Base-by-base conservation (phyloP, 2,113 vertebrate genomes). In the Anolis sagrei region DNA sequence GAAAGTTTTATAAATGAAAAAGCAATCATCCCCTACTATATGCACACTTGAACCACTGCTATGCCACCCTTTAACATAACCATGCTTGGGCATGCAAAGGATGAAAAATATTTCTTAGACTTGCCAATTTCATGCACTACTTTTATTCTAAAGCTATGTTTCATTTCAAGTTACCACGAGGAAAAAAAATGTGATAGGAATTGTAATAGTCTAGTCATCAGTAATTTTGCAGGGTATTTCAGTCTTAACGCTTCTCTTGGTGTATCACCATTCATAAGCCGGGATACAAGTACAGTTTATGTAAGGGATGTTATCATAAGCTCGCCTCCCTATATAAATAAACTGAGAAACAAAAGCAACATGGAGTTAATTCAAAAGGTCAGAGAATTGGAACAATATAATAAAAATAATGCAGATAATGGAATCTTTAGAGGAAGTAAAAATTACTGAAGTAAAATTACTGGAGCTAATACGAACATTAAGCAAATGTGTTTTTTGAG, bases 121-220 rank as follows among this genome's bases (percentile, higher is more conserved):
- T 61, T n/a, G 34, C 19, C 61, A 74, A 61, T 72, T 82, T 58
- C 25, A 62, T 74, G 25, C 3, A 3, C 32, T 81, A 51, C 29
- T 83, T 82, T 58, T 82, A 44, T 74, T 83, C 74, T 58, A 83
- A 83, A 73, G 27, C 74, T 83, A 21, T 39, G 8, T 54, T 62
- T 74, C 6, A 61, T 61, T 39, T 61, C 16, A 21, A 82, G 69
- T 11, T 61, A 73, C 32, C 19, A 27, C 70, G 29, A 54, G 32
- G 69, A 48, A 54, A 9, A 81, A 39, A 27, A 25, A 64, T 29
- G 14, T 44, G 34, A 64, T 44, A 66, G 44, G 27, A 51, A 76
- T 51, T 32, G 75, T 51, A 81, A 51, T 54, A 48, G 51, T 83
- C 14, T 61, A 61, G 61, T 83, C 74, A 83, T 74, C 62, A 23